Evolutionary conservation across 2,888 invertebrate species (phyloP).

Genomic region (Megastigmus dorsalis): DNA sequence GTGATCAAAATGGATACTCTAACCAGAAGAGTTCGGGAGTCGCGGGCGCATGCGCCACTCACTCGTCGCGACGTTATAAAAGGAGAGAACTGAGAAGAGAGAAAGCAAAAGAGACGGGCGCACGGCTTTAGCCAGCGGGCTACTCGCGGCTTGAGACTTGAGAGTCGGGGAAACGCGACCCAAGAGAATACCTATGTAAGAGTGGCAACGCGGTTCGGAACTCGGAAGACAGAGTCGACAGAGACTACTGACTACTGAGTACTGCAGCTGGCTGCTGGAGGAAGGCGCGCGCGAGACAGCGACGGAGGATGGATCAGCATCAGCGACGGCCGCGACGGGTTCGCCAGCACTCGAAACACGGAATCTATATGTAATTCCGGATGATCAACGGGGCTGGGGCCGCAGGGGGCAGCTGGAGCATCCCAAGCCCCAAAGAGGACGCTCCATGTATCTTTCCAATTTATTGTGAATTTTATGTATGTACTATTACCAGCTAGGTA

Average conservation of each 20-base stretch:
- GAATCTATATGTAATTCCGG: slow-evolving; percentile 58
- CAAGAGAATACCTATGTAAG: no score
- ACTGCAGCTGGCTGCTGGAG: no score
- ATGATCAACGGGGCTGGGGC: no score
- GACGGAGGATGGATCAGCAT: no score
- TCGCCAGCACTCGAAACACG: slow-evolving; percentile 66
- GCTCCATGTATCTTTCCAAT: no score
- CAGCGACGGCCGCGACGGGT: slow-evolving; percentile 62
- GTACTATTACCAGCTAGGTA: no score
- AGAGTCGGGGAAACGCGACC: neutral
- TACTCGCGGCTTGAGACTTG: no score
- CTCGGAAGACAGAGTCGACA: neutral
- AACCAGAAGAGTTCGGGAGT: slow-evolving; percentile 82
- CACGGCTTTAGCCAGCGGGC: no score
- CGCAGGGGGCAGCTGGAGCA: no score
- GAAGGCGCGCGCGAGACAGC: no score
- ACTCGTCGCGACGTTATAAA: slow-evolving; percentile 28
- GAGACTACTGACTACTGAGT: no score
- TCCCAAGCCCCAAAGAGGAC: slow-evolving; percentile 38
- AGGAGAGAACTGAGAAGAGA: slow-evolving; percentile 40
- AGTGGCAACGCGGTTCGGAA: neutral
- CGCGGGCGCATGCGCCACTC: slow-evolving; percentile 42
- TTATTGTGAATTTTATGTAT: no score
- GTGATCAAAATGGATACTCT: slow-evolving; percentile 92
- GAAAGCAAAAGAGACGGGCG: slow-evolving; percentile 29